A percentile compares a stretch with the other conserved stretches of the same genome.
phyloP scores from a whole-genome alignment of 37 sponge, comb jelly and placozoan species.

The Ianthella basta region DNA sequence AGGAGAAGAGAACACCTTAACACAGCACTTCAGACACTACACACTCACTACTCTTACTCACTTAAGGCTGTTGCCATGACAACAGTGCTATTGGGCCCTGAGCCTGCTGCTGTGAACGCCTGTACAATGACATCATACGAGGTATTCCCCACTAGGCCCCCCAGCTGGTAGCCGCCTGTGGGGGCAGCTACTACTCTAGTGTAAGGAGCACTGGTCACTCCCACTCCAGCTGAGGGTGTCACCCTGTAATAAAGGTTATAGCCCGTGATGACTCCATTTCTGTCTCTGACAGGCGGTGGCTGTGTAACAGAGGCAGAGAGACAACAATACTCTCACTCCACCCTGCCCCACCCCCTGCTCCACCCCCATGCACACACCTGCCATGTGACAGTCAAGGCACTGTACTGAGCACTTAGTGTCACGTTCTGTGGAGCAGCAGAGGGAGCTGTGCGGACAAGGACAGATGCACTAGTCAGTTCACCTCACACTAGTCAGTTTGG shows the following conservation, averaged over 20 bases:
- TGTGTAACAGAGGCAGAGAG: not conserved
- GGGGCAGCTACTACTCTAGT: not conserved
- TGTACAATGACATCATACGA: conserved; percentile 49
- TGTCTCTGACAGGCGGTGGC: conserved; percentile 21
- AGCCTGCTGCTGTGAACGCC: conserved; percentile 52
- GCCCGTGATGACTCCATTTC: conserved; percentile 54
- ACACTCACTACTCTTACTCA: not conserved
- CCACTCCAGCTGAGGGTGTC: not conserved
- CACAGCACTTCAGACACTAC: not conserved
- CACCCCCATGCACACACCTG: conserved; percentile 15
- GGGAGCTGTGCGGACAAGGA: conserved; percentile 45
- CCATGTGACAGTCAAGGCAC: conserved; percentile 36
- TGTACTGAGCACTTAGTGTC: not conserved
- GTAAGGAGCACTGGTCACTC: not conserved
- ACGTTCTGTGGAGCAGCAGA: conserved; percentile 49
- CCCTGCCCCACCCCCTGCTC: too few species aligned
- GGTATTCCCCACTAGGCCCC: conserved; percentile 19
- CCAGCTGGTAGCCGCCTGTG: not conserved
- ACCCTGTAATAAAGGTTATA: conserved; percentile 55
- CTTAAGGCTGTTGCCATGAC: not conserved
- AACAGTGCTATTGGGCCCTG: conserved; percentile 49
- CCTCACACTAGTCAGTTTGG: too few species aligned
- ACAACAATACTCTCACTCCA: not conserved
- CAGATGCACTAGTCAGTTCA: too few species aligned
- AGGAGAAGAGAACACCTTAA: too few species aligned